Evolutionary conservation across 1,140 invertebrate genomes (phyloP).

Genomic region (Ostrea edulis): DNA sequence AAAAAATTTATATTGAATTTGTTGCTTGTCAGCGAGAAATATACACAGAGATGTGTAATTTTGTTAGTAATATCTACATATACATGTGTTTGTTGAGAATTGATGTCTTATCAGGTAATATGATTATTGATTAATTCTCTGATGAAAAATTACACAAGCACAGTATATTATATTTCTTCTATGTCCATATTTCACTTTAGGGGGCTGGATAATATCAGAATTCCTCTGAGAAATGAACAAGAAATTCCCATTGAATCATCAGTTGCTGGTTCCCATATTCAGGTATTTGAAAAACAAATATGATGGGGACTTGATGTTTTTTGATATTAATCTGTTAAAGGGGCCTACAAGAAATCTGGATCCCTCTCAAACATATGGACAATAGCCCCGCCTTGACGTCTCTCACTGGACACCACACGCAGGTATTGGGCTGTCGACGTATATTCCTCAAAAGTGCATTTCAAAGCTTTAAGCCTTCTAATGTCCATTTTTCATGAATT

Average conservation of each 20-base stretch:
- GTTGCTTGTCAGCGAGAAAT: too few relatives aligned
- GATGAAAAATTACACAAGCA: not conserved
- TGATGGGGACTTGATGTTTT: not conserved
- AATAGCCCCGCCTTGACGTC: constrained; percentile 50
- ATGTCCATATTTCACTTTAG: constrained; percentile 14
- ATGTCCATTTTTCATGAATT: not conserved
- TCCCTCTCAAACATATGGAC: constrained; percentile 55
- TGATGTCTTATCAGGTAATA: too few relatives aligned
- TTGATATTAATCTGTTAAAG: constrained; percentile 40
- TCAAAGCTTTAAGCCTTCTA: not conserved
- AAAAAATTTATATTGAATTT: too few relatives aligned
- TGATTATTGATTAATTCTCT: not conserved
- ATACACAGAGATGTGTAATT: too few relatives aligned
- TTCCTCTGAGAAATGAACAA: constrained; percentile 25
- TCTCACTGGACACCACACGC: constrained; percentile 48
- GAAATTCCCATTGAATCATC: constrained; percentile 10
- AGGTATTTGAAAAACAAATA: constrained; percentile 29
- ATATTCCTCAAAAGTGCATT: not conserved
- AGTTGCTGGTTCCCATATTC: constrained; percentile 48
- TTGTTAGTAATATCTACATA: too few relatives aligned
- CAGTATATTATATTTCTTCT: not conserved
- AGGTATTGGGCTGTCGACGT: constrained; percentile 40
- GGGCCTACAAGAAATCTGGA: constrained; percentile 55
- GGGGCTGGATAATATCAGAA: constrained; percentile 31
- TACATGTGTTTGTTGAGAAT: too few relatives aligned